Evolutionary conservation across 2,888 invertebrate species (phyloP).

Genomic region (Chrysotoxum bicinctum): DNA sequence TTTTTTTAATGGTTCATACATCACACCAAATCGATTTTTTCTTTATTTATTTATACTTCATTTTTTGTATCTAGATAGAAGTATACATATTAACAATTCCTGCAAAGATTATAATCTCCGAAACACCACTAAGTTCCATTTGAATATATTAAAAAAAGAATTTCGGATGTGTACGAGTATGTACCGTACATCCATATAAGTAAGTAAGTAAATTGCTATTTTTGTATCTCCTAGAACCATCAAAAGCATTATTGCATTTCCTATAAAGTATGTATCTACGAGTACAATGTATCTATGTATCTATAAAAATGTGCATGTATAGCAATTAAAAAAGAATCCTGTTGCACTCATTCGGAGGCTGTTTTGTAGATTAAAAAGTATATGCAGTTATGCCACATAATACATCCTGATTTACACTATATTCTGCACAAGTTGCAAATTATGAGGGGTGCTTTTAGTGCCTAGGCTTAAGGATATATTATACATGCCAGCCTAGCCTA

Average conservation of each 20-base stretch:
- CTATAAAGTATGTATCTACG: not conserved
- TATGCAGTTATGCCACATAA: not conserved
- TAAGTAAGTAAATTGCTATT: not conserved
- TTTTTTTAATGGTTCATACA: too few species aligned
- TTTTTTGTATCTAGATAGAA: too few species aligned
- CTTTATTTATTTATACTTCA: too few species aligned
- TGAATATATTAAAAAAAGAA: too few species aligned
- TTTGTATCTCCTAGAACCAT: not conserved
- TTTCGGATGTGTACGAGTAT: too few species aligned
- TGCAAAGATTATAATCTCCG: too few species aligned
- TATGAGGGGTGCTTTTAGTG: not conserved
- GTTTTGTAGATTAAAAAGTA: conserved; percentile 5
- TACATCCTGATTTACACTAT: not conserved
- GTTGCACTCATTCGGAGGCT: not conserved
- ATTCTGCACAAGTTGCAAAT: conserved; percentile 7
- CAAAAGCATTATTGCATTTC: not conserved
- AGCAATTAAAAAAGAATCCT: conserved; percentile 10
- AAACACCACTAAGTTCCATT: too few species aligned
- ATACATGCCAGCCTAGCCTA: not conserved
- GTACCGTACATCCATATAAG: too few species aligned
- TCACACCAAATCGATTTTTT: too few species aligned
- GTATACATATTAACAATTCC: too few species aligned
- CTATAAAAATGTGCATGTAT: not conserved
- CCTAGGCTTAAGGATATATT: not conserved
- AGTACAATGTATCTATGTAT: too few species aligned